Percentiles rank a stretch among this genome's conserved stretches.
Evolutionary conservation across 2,888 invertebrate genomes (phyloP).

Genomic region (Caenorhabditis sulstoni): DNA sequence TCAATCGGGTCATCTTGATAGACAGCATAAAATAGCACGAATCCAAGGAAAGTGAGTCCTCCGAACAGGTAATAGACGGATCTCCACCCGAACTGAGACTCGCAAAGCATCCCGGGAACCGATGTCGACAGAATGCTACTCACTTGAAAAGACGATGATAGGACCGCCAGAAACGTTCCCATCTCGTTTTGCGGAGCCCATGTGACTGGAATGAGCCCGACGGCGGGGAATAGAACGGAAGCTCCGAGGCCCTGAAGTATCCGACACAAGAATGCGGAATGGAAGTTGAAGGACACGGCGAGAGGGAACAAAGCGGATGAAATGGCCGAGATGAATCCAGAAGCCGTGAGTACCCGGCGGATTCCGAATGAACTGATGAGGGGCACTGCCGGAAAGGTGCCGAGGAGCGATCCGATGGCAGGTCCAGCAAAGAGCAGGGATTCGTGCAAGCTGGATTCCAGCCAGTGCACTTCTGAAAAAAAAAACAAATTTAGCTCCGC

Average conservation of each 20-base stretch:
- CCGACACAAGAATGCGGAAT: slow-evolving; percentile 37
- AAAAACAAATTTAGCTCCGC: too few species aligned
- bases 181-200: slow-evolving; percentile 50
- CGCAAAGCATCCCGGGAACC: slow-evolving; percentile 58
- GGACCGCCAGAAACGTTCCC: slow-evolving; percentile 51
- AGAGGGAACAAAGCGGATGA: slow-evolving; percentile 51
- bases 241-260: slow-evolving; percentile 51
- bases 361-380: slow-evolving; percentile 42
- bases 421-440: slow-evolving; percentile 49
- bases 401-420: slow-evolving; percentile 47
- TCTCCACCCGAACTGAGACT: slow-evolving; percentile 57
- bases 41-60: slow-evolving; percentile 28
- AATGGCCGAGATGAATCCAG: slow-evolving; percentile 41
- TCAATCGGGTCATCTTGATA: slow-evolving; percentile 52
- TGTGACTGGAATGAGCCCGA: slow-evolving; percentile 50
- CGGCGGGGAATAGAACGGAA: slow-evolving; percentile 41
- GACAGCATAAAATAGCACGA: slow-evolving; percentile 36
- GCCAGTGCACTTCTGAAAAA: slow-evolving; percentile 46
- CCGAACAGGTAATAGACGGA: slow-evolving; percentile 59
- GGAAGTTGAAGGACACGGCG: slow-evolving; percentile 43
- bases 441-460: slow-evolving; percentile 33
- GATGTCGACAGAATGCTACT: slow-evolving; percentile 60
- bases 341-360: slow-evolving; percentile 21
- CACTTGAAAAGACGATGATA: slow-evolving; percentile 50
- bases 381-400: slow-evolving; percentile 39